Evolutionary conservation across 2,797 vertebrate genomes (phyloP).

Genomic region (Oreochromis mossambicus): DNA sequence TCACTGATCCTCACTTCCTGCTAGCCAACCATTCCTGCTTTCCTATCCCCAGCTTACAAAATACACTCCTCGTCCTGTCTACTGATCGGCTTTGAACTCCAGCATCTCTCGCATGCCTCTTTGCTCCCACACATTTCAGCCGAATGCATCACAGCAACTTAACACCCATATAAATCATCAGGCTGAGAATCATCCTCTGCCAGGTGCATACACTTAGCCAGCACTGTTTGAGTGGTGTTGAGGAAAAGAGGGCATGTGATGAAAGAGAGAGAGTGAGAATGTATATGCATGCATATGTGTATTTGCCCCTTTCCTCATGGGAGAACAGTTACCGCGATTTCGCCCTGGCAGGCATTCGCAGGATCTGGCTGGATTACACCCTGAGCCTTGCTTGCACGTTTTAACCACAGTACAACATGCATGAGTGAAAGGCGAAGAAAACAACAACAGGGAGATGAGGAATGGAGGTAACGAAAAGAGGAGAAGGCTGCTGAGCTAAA

Average conservation of each 20-base stretch:
- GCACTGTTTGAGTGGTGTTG: not conserved
- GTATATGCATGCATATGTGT: constrained; percentile 1
- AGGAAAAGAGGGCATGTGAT: constrained; percentile 19
- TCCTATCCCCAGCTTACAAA: not conserved
- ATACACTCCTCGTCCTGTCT: not conserved
- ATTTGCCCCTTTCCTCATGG: constrained; percentile 19
- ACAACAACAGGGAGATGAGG: not conserved
- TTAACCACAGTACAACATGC: constrained; percentile 31
- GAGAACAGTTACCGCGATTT: constrained; percentile 20
- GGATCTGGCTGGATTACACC: constrained; percentile 47
- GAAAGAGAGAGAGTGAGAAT: not conserved
- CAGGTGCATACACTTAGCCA: constrained; percentile 50
- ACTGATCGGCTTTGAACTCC: constrained; percentile 33
- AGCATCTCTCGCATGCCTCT: constrained; percentile 13
- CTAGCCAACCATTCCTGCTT: not conserved
- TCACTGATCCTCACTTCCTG: not conserved
- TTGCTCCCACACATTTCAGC: constrained; percentile 13
- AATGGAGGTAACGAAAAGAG: not conserved
- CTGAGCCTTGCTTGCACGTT: constrained; percentile 24
- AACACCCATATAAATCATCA: constrained; percentile 48
- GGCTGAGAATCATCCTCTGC: constrained; percentile 35
- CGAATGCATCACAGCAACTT: constrained; percentile 30
- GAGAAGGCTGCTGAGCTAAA: constrained; percentile 12
- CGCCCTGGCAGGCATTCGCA: constrained; percentile 8
- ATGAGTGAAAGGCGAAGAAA: constrained; percentile 42